Evolutionary conservation across 2,888 invertebrate species (phyloP), one percentile per base, ranked within the genome.

Genomic region (Ectropis crepuscularia): DNA sequence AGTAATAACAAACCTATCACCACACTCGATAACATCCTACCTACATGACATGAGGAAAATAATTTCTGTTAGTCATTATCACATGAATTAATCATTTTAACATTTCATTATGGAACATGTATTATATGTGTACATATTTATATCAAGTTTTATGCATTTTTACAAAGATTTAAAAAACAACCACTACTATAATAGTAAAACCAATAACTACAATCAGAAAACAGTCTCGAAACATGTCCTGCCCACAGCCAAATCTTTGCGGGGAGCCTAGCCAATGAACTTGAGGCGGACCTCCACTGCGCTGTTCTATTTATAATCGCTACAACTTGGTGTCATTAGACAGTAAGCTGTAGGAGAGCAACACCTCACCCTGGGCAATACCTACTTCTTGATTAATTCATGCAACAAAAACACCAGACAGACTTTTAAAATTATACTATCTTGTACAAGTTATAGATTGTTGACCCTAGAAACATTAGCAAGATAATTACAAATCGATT

Each of bases 211-310:
- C 4, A 10, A 16, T 37, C 50, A 39, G 45, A 45, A 45, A 61
- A 6, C 12, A 28, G 45, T 47, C 39, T 58, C 57, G 64, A 53
- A 64, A 48, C 46, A 16, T 53, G 12, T 51, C 28, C 16, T 48
- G 53, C 46, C 38, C 58, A 16, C 48, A 67, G 61, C 61, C 55
- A 53, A 61, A 76, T 80, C 86, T 82, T 83, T 85, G 87, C 85
- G 83, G 88, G 89, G 87, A 84, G 79, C 80, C 82, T 86, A 86
- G 83, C 80, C 83, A 83, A 86, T 88, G 88, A 90, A 89, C 89
- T 88, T 89, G 86, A 85, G 76, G 72, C 73, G 78, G 87, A 86
- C 89, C 90, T 86, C 88, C 90, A 82, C 88, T 82, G 82, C 75
- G 79, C 72, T 70, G 41, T 51, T 74, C 78, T 86, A 87, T 79